phyloP scores from a whole-genome alignment of 1,140 invertebrate genomes.

The Drosophila lacertosa region DNA sequence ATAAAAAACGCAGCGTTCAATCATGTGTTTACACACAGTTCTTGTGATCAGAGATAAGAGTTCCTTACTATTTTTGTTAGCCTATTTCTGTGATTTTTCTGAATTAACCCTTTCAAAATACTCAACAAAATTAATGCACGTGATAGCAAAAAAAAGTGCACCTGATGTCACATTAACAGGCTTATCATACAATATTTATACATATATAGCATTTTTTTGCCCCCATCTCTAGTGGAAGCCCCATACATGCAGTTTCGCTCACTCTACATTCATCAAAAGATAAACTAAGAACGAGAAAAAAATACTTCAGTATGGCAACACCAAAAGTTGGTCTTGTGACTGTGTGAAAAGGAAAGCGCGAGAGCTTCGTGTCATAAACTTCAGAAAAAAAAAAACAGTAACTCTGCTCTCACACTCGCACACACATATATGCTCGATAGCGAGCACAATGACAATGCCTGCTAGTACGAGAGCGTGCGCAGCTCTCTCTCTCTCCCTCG shows the following conservation, averaged over 20 bases:
- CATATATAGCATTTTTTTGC: constrained; percentile 7
- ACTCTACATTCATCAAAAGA: constrained; percentile 31
- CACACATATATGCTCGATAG: not conserved
- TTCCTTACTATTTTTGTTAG: not conserved
- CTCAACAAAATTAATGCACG: constrained; percentile 14
- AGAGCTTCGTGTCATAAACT: constrained; percentile 61
- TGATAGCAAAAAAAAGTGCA: constrained; percentile 23
- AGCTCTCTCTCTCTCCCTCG: constrained; percentile 27
- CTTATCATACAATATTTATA: constrained; percentile 12
- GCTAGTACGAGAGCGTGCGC: constrained; percentile 50
- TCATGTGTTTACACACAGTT: constrained; percentile 31
- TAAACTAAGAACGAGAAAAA: constrained; percentile 17
- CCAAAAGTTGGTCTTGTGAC: constrained; percentile 73
- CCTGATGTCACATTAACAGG: not conserved
- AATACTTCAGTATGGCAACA: constrained; percentile 65
- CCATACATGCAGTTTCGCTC: constrained; percentile 3
- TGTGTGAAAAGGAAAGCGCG: constrained; percentile 67
- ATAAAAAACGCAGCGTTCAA: constrained; percentile 8
- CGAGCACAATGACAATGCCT: constrained; percentile 44
- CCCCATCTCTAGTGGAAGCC: constrained; percentile 23
- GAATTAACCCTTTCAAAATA: constrained; percentile 31
- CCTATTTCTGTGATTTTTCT: constrained; percentile 35
- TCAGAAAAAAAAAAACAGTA: constrained; percentile 57
- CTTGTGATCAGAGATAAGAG: constrained; percentile 13
- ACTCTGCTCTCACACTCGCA: constrained; percentile 48